A percentile compares a stretch with the other conserved stretches of the same genome.
These are phyloP conservation scores for Gobionotothen gibberifrons DNA, from an alignment of 2,797 vertebrate genomes.

Conservation along the genomic window DNA sequence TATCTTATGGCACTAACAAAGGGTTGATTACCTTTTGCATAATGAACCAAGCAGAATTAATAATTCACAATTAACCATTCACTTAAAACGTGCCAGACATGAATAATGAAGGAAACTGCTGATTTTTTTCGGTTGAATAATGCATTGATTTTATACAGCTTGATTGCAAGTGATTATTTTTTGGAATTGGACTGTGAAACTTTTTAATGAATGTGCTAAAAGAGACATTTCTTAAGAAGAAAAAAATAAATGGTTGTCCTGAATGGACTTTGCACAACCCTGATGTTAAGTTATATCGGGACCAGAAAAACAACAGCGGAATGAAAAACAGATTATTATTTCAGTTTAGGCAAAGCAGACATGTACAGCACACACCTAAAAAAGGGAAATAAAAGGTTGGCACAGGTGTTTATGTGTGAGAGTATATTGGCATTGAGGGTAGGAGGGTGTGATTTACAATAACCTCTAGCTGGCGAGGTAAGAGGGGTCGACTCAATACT, in stretches of 20 bases:
- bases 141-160: conserved; percentile 31
- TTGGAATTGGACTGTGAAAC: conserved; percentile 26
- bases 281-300: not conserved
- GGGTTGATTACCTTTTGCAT: conserved; percentile 14
- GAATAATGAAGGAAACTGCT: conserved; percentile 11
- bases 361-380: conserved; percentile 11
- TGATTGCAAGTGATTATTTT: conserved; percentile 38
- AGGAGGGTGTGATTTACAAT: conserved; percentile 72
- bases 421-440: conserved; percentile 9
- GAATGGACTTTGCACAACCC: not conserved
- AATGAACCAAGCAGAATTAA: conserved; percentile 38
- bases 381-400: conserved; percentile 34
- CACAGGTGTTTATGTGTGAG: conserved; percentile 28
- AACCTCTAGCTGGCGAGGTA: conserved; percentile 64
- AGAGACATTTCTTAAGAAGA: conserved; percentile 2
- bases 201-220: conserved; percentile 20
- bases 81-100: conserved; percentile 32
- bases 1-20: conserved; percentile 10
- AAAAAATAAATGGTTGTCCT: not conserved
- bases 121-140: conserved; percentile 34
- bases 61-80: conserved; percentile 42
- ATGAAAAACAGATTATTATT: conserved; percentile 25
- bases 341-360: conserved; percentile 14
- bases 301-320: not conserved
- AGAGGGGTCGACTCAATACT: conserved; percentile 58